Evolutionary conservation across 2,888 invertebrate genomes (phyloP).

Genomic region (Troilus luridus): DNA sequence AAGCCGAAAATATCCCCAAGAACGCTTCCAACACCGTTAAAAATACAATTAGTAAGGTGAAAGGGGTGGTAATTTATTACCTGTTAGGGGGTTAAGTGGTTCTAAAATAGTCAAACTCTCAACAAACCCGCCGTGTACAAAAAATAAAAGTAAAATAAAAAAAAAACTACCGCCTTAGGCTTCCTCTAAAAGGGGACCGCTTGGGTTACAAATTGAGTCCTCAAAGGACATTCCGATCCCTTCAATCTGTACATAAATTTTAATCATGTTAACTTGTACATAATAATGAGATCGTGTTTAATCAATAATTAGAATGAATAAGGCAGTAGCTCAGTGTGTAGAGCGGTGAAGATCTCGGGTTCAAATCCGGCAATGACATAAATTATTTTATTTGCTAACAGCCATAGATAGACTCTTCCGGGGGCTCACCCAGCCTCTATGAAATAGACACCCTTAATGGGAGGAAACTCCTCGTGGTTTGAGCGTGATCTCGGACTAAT

Average conservation of each 20-base stretch:
- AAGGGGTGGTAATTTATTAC: constrained; percentile 44
- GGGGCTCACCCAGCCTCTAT: too few relatives aligned
- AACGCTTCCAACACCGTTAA: neutral
- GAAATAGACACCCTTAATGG: too few relatives aligned
- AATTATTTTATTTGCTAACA: too few relatives aligned
- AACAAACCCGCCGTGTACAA: constrained; percentile 30
- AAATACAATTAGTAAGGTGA: constrained; percentile 34
- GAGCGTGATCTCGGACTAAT: too few relatives aligned
- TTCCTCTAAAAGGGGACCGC: constrained; percentile 2
- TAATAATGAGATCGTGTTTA: too few relatives aligned
- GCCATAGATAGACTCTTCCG: too few relatives aligned
- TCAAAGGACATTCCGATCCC: neutral
- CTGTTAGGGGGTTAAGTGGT: constrained; percentile 39
- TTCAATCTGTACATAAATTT: neutral
- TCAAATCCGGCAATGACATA: too few relatives aligned
- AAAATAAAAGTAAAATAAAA: neutral
- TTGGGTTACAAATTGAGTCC: constrained; percentile 24
- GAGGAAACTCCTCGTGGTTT: too few relatives aligned
- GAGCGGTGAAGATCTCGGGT: too few relatives aligned
- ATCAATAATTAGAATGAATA: too few relatives aligned
- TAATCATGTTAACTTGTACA: neutral
- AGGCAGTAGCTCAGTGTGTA: too few relatives aligned
- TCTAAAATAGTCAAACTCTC: constrained; percentile 36
- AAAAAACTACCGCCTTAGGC: neutral
- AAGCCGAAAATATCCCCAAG: neutral